These are phyloP conservation scores for Axis porcinus DNA, from an alignment of 2,113 vertebrate genomes.

Conservation along the genomic window DNA sequence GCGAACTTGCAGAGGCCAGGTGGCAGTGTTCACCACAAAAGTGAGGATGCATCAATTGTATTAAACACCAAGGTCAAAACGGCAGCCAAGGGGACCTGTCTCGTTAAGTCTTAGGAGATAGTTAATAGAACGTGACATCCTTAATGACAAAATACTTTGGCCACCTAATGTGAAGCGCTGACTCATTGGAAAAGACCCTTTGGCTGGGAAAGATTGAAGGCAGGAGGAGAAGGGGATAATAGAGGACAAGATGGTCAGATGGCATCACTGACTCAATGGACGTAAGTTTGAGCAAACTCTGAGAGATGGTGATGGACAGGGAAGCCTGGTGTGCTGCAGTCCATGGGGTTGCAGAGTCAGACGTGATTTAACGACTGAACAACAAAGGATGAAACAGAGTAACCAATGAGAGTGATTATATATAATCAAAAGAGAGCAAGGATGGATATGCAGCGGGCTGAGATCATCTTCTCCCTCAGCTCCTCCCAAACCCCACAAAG, in stretches of 20 bases:
- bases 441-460: background rate
- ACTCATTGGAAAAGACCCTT: background rate
- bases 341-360: background rate
- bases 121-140: background rate
- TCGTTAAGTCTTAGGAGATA: background rate
- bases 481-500: background rate
- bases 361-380: background rate
- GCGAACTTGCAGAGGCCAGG: background rate
- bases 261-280: background rate
- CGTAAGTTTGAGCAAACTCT: background rate
- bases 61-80: background rate
- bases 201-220: background rate
- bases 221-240: background rate
- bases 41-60: background rate
- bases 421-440: background rate
- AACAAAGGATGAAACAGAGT: background rate
- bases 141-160: background rate
- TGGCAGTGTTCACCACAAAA: background rate
- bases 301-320: background rate
- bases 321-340: background rate
- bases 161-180: background rate
- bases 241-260: background rate
- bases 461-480: background rate
- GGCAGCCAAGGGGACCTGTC: background rate
- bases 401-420: background rate